Percentiles rank a stretch among this genome's conserved stretches.
phyloP scores from a whole-genome alignment of 2,888 invertebrate species.

The Acanthococcus lagerstroemiae region DNA sequence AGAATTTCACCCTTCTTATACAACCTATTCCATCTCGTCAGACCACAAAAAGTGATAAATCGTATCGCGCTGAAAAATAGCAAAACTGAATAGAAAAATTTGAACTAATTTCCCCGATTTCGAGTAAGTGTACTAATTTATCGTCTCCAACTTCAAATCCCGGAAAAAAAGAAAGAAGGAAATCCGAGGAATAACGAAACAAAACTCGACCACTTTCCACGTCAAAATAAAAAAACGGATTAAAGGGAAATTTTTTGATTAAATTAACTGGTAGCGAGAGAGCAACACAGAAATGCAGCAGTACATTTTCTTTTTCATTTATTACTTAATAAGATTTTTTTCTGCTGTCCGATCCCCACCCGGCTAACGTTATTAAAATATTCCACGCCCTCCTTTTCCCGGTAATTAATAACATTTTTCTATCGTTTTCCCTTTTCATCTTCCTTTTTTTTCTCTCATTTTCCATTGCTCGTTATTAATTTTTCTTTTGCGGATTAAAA shows the following conservation, averaged over 20 bases:
- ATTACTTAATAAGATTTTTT: slow-evolving; percentile 28
- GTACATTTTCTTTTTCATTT: slow-evolving; percentile 31
- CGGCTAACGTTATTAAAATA: slow-evolving; percentile 27
- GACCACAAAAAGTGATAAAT: too few species aligned
- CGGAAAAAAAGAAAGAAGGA: background rate
- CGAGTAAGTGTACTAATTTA: too few species aligned
- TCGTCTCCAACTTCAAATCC: too few species aligned
- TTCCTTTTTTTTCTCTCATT: slow-evolving; percentile 2
- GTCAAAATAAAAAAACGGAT: slow-evolving; percentile 9
- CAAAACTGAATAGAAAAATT: background rate
- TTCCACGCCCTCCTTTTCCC: slow-evolving; percentile 13
- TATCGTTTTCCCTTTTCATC: background rate
- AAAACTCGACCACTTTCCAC: too few species aligned
- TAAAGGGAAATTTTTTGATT: slow-evolving; percentile 25
- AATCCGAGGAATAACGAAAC: background rate
- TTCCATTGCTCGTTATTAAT: slow-evolving; percentile 22
- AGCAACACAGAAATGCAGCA: slow-evolving; percentile 5
- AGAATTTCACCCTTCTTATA: too few species aligned
- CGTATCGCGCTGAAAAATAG: background rate
- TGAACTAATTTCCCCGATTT: background rate
- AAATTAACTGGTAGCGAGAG: slow-evolving; percentile 23
- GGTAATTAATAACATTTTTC: slow-evolving; percentile 30
- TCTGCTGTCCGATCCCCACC: background rate
- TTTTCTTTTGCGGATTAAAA: slow-evolving; percentile 30
- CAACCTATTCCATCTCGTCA: too few species aligned